Base-by-base conservation (phyloP, 2,888 invertebrate species). In the Aproaerema taeniolella region DNA sequence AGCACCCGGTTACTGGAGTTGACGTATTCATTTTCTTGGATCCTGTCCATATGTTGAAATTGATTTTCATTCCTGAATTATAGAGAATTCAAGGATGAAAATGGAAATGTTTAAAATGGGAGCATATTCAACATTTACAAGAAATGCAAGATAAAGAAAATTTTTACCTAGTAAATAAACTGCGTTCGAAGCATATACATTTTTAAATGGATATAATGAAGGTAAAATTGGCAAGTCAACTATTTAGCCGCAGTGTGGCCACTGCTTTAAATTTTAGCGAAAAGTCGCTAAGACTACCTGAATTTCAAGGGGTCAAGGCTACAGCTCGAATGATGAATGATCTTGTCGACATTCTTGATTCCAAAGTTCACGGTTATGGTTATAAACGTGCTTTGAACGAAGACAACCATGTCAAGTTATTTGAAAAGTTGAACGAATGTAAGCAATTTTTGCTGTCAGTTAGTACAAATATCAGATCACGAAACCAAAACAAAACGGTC, bases 1-100 rank as follows among this genome's bases (percentile, higher is more conserved):
- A 31, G 25, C 24, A 39, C 12, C 29, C 33, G 1, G 10, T 10
- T 9, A 26, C 36, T 2, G 17, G 24, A 7, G 8, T 7, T 1
- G 12, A 43, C 9, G 26, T 46, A 7, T 13, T 28, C 6, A 16
- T 47, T 3, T 45, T 43, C 17, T 9, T 41, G 5, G 47, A 50
- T 34, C 45, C 48, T 5, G 35, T 5, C 2, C 47, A 49, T 34
- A 48, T 49, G 47, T 6, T 49, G 1, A 49, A 52, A 39, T 41
- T 46, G 6, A n/a, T 46, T 3, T 26, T n/a, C 34, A 14, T 47
- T 51, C 15, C 39, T 44, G 33, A 1, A 32, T 11, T 41, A 42
- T 10, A 8, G 16, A 28, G 31, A 38, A 9, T 37, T 45, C 13
- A 10, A 15, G 3, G 39, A 45, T 20, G 26, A 8, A 1, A 12